Conservation (phyloP, 1,140 invertebrate genomes). For the Drosophila hydei region DNA sequence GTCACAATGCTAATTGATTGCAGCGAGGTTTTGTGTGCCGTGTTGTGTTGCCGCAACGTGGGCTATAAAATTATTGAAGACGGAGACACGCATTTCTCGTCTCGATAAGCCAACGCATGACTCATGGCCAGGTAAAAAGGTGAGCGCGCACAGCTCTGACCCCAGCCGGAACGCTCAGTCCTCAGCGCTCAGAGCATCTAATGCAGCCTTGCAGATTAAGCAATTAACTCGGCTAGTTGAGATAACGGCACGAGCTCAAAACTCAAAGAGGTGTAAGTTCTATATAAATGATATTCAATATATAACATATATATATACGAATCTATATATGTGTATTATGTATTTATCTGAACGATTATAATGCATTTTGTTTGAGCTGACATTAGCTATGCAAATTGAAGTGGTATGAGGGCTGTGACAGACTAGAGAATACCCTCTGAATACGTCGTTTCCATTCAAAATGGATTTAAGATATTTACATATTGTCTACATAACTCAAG, state of each 20-base stretch:
- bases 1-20: conserved; percentile 81
- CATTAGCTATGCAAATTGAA: too few relatives aligned
- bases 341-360: conserved; percentile 52
- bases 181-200: too few relatives aligned
- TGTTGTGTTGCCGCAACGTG: conserved; percentile 50
- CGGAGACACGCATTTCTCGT: conserved; percentile 75
- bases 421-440: too few relatives aligned
- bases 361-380: conserved; percentile 52
- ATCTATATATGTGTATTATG: too few relatives aligned
- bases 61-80: conserved; percentile 79
- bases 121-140: conserved; percentile 25
- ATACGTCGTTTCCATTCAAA: too few relatives aligned
- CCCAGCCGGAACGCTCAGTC: conserved; percentile 10
- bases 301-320: too few relatives aligned
- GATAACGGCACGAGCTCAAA: conserved; percentile 48
- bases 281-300: conserved; percentile 20
- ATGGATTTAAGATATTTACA: too few relatives aligned
- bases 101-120: conserved; percentile 70
- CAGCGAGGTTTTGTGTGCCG: conserved; percentile 43
- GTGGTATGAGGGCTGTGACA: too few relatives aligned
- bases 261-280: conserved; percentile 43
- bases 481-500: too few relatives aligned
- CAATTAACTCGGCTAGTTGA: conserved; percentile 77
- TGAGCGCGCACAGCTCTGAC: neutral
- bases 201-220: conserved; percentile 71